Conservation (phyloP, 2,888 invertebrate genomes). For the Axea sp. region DNA sequence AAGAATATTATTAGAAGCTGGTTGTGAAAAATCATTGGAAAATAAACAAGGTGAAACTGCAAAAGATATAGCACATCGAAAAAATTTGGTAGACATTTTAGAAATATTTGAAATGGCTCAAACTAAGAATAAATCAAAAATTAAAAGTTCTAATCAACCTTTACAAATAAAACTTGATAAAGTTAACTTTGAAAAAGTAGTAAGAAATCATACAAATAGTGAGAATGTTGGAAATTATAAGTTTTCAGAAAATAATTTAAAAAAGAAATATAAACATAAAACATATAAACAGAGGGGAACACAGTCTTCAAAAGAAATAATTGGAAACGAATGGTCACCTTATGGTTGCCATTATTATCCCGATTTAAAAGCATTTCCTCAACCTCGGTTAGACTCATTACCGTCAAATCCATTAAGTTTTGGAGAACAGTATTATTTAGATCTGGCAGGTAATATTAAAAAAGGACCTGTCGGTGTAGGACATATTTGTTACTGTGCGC, state of each 20-base stretch:
- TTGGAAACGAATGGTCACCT: slow-evolving; percentile 86
- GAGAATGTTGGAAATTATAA: slow-evolving; percentile 64
- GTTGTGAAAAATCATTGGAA: slow-evolving; percentile 85
- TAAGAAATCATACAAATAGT: slow-evolving; percentile 80
- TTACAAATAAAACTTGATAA: slow-evolving; percentile 66
- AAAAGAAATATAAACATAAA: slow-evolving; percentile 75
- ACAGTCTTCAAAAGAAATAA: slow-evolving; percentile 75
- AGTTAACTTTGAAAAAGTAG: slow-evolving; percentile 64
- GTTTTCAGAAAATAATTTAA: slow-evolving; percentile 43
- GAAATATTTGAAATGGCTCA: slow-evolving; percentile 82
- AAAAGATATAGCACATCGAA: slow-evolving; percentile 92
- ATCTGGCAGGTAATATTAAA: slow-evolving; percentile 95
- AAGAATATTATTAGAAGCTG: slow-evolving; percentile 92
- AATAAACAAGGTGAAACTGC: slow-evolving; percentile 96
- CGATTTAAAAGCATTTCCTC: slow-evolving; percentile 90
- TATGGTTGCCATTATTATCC: slow-evolving; percentile 96
- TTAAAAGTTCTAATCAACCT: slow-evolving; percentile 70
- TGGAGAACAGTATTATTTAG: slow-evolving; percentile 96
- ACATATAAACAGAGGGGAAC: slow-evolving; percentile 74
- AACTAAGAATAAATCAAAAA: slow-evolving; percentile 72
- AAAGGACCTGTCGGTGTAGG: slow-evolving; percentile 97
- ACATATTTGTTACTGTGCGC: slow-evolving; percentile 95
- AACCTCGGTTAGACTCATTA: slow-evolving; percentile 90
- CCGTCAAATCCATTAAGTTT: slow-evolving; percentile 91
- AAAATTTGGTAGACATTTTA: slow-evolving; percentile 91